These are phyloP conservation scores for Sinocyclocheilus anophthalmus DNA, from an alignment of 2,113 vertebrate genomes.

Conservation along the genomic window DNA sequence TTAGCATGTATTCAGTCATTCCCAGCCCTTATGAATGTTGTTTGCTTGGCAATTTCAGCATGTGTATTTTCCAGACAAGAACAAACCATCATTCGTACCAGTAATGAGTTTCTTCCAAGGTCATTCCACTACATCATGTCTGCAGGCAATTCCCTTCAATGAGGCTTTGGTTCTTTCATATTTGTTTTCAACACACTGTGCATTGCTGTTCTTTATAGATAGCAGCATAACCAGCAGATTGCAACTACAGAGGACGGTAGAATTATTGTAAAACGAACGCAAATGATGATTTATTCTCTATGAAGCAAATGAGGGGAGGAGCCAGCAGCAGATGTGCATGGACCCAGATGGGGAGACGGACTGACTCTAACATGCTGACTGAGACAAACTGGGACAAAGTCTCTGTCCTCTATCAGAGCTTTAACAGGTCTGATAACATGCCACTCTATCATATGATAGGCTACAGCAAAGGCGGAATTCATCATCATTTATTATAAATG, in stretches of 20 bases:
- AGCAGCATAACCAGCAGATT: constrained; percentile 18
- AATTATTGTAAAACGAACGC: constrained; percentile 13
- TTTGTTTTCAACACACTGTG: background rate
- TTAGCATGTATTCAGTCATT: background rate
- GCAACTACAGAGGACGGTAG: background rate
- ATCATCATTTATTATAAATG: constrained; percentile 8
- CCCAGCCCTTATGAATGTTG: background rate
- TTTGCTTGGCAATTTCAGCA: background rate
- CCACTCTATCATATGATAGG: background rate
- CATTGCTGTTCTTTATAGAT: constrained; percentile 33
- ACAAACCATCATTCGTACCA: background rate
- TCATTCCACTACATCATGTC: constrained; percentile 24
- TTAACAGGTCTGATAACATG: background rate
- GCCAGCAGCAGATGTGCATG: constrained; percentile 22
- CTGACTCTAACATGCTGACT: background rate
- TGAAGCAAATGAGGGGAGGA: background rate
- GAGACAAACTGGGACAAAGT: constrained; percentile 3
- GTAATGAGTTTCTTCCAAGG: constrained; percentile 35
- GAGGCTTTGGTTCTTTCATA: background rate
- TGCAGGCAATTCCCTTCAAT: background rate
- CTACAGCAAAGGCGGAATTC: background rate
- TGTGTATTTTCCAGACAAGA: constrained; percentile 15
- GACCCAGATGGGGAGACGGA: constrained; percentile 27
- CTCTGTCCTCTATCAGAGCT: constrained; percentile 9
- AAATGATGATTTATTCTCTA: constrained; percentile 3